Conservation (phyloP, 2,797 vertebrate genomes). For the Siniperca obscura region DNA sequence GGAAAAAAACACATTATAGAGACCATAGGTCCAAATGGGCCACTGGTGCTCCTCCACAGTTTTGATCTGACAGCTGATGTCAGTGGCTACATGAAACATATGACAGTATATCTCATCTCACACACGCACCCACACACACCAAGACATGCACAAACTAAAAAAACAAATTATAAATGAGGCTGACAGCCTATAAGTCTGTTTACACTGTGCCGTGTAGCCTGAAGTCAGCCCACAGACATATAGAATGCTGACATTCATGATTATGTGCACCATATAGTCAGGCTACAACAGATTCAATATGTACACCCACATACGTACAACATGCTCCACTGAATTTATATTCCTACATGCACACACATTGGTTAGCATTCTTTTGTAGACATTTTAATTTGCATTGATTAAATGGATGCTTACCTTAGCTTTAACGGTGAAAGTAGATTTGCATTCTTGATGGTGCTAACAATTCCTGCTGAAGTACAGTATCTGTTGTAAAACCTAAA, state of each 20-base stretch:
- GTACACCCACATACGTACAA: constrained; percentile 18
- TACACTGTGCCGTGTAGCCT: not conserved
- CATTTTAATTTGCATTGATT: constrained; percentile 1
- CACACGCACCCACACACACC: not conserved
- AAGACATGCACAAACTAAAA: constrained; percentile 1
- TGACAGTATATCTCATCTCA: not conserved
- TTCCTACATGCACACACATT: not conserved
- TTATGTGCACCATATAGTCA: constrained; percentile 14
- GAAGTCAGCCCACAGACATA: constrained; percentile 9
- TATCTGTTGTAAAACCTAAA: not conserved
- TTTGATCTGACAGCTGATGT: constrained; percentile 27
- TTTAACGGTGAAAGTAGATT: constrained; percentile 1
- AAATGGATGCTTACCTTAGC: not conserved
- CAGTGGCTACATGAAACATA: not conserved
- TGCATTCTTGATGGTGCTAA: not conserved
- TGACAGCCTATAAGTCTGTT: constrained; percentile 28
- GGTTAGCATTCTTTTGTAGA: not conserved
- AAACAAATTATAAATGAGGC: constrained; percentile 26
- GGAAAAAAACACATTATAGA: not conserved
- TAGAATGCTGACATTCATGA: not conserved
- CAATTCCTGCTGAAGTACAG: not conserved
- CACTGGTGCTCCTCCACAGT: not conserved
- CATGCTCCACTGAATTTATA: constrained; percentile 14
- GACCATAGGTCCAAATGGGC: constrained; percentile 2
- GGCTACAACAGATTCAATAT: constrained; percentile 14